Conservation (phyloP, 2,888 invertebrate genomes). For the Limnephilus marmoratus region DNA sequence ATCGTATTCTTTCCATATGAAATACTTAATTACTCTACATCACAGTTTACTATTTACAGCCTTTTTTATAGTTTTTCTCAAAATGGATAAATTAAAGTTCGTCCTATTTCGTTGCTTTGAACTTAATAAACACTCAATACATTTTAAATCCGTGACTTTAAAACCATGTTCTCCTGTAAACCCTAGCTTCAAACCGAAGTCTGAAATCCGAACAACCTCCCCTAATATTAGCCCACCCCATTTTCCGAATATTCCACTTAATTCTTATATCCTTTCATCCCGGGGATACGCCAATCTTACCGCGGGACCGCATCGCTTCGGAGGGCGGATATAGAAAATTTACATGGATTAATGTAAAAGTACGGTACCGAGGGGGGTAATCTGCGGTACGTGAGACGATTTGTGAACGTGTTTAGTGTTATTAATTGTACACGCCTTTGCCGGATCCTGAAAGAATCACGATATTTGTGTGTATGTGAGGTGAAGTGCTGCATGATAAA, state of each 20-base stretch:
- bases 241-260: constrained; percentile 31
- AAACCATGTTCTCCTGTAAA: not conserved
- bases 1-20: no score
- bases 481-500: no score
- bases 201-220: not conserved
- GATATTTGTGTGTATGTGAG: not conserved
- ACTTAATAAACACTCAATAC: not conserved
- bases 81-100: no score
- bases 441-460: not conserved
- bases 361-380: not conserved
- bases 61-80: no score
- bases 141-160: not conserved
- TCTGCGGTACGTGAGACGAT: not conserved
- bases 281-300: constrained; percentile 24
- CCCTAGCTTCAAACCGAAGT: not conserved
- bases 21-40: no score
- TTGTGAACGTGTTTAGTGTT: not conserved
- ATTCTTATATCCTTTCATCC: constrained; percentile 33
- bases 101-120: not conserved
- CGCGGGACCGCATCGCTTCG: not conserved
- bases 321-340: not conserved
- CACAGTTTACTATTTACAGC: no score
- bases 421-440: not conserved
- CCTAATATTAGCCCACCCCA: not conserved
- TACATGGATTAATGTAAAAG: not conserved